Conservation (phyloP, 2,888 invertebrate species). For the Mayetiola destructor region DNA sequence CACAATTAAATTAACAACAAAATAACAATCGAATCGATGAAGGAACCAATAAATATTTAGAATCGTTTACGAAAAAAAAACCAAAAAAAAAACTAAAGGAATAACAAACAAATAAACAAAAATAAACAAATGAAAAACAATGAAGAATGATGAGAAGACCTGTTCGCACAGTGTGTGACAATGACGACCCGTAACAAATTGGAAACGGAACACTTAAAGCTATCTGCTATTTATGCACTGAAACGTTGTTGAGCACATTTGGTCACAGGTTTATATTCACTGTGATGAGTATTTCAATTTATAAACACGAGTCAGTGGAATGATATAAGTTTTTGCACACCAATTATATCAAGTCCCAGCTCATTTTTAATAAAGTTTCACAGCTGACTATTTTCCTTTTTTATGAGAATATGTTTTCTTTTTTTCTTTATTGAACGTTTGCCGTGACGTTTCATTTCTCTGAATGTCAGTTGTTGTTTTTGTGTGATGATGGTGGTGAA, state of each 20-base stretch:
- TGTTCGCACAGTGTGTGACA: neutral
- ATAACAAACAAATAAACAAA: neutral
- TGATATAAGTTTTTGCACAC: neutral
- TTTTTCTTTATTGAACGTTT: neutral
- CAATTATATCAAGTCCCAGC: no score
- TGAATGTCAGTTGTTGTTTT: neutral
- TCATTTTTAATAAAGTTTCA: neutral
- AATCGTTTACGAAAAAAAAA: neutral
- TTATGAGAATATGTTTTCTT: neutral
- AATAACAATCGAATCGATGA: neutral
- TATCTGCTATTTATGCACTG: neutral
- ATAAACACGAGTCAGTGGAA: neutral
- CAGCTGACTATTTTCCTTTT: conserved; percentile 8
- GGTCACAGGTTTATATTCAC: neutral
- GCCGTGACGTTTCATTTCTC: conserved; percentile 3
- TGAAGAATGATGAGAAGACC: no score
- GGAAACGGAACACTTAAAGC: neutral
- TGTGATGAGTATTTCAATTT: neutral
- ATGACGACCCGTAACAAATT: neutral
- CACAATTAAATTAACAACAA: no score
- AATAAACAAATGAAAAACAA: no score
- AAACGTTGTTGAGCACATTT: neutral
- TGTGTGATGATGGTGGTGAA: neutral
- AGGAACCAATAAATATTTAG: neutral
- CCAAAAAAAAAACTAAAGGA: neutral